phyloP scores from a whole-genome alignment of 2,888 invertebrate genomes.

The Cistogaster globosa region DNA sequence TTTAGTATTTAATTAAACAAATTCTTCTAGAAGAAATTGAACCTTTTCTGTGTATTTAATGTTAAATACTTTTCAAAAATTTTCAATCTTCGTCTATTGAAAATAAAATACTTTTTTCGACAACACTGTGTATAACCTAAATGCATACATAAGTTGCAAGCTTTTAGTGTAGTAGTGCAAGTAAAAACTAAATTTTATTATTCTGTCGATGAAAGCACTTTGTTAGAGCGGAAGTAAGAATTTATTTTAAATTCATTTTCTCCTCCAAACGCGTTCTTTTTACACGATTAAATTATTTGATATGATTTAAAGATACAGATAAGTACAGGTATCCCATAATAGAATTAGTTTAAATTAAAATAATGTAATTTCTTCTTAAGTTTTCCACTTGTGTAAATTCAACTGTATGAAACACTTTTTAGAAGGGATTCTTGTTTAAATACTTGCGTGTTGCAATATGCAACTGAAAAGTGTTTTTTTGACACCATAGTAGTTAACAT shows the following conservation, averaged over 20 bases:
- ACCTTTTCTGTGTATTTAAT: too few species aligned
- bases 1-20: too few species aligned
- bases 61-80: too few species aligned
- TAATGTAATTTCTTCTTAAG: background rate
- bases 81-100: too few species aligned
- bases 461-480: constrained; percentile 25
- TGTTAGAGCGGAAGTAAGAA: constrained; percentile 62
- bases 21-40: too few species aligned
- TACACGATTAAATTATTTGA: constrained; percentile 48
- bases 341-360: background rate
- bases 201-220: constrained; percentile 65
- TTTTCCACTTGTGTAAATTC: background rate
- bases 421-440: constrained; percentile 9
- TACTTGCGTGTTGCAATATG: constrained; percentile 31
- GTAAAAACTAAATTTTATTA: constrained; percentile 54
- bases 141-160: too few species aligned
- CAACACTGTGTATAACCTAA: too few species aligned
- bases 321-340: constrained; percentile 11
- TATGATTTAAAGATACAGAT: constrained; percentile 22
- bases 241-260: constrained; percentile 50
- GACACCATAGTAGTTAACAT: constrained; percentile 40
- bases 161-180: background rate
- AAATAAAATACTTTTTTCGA: too few species aligned
- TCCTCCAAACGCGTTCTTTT: constrained; percentile 17
- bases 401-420: background rate